A percentile compares a stretch with the other conserved stretches of the same genome.
phyloP scores from a whole-genome alignment of 2,797 vertebrate species.

The Scleropages formosus region DNA sequence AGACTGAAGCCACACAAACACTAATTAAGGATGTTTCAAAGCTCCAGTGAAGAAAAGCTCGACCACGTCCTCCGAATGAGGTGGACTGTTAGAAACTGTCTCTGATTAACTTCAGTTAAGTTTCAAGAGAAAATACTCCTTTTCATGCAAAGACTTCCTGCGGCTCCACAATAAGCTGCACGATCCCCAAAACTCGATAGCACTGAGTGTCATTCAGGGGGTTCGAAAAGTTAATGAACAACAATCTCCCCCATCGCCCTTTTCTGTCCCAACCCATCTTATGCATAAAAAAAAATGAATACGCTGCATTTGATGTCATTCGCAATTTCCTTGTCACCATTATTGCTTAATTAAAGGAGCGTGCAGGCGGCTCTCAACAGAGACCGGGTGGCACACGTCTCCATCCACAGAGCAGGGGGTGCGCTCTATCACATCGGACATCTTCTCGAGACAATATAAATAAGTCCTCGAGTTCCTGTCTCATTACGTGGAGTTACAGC shows the following conservation, averaged over 20 bases:
- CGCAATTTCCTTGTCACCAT: conserved; percentile 51
- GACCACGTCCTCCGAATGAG: conserved; percentile 44
- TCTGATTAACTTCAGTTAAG: conserved; percentile 72
- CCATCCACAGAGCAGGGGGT: conserved; percentile 35
- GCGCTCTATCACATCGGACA: conserved; percentile 42
- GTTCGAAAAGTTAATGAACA: conserved; percentile 53
- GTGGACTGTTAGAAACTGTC: conserved; percentile 43
- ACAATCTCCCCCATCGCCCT: conserved; percentile 23
- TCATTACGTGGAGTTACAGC: conserved; percentile 25
- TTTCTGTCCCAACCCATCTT: conserved; percentile 41
- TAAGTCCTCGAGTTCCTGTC: conserved; percentile 27
- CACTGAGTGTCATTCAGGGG: conserved; percentile 44
- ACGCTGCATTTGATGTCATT: conserved; percentile 49
- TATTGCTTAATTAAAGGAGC: conserved; percentile 59
- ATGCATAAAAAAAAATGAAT: conserved; percentile 56
- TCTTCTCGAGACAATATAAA: conserved; percentile 44
- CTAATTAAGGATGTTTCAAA: conserved; percentile 65
- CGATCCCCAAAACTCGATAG: conserved; percentile 42
- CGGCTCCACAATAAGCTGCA: conserved; percentile 48
- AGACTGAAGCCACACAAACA: conserved; percentile 46
- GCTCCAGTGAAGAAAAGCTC: conserved; percentile 59
- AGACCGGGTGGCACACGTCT: conserved; percentile 41
- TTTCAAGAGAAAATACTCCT: conserved; percentile 50
- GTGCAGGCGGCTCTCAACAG: conserved; percentile 14
- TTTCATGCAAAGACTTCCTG: conserved; percentile 54